Evolutionary conservation across 2,797 vertebrate genomes (phyloP).

Genomic region (Vespertilio murinus): DNA sequence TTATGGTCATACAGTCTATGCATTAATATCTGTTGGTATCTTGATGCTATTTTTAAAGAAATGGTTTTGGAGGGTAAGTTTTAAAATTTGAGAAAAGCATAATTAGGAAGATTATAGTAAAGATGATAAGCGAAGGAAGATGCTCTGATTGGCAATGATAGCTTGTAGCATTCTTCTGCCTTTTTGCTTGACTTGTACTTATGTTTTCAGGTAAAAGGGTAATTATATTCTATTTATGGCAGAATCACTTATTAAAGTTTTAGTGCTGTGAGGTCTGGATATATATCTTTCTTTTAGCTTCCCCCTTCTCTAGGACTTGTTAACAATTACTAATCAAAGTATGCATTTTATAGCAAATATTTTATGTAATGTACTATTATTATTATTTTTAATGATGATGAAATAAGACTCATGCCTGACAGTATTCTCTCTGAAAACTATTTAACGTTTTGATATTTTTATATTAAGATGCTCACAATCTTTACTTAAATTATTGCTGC

Average conservation of each 20-base stretch:
- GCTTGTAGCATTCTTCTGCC: background rate
- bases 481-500: background rate
- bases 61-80: background rate
- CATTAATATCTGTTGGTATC: background rate
- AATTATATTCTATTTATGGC: background rate
- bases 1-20: background rate
- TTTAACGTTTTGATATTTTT: background rate
- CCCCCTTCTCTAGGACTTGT: background rate
- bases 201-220: slow-evolving; percentile 18
- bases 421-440: background rate
- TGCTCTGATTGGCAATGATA: background rate
- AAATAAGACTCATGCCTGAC: background rate
- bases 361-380: slow-evolving; percentile 25
- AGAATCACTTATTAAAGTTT: background rate
- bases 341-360: slow-evolving; percentile 27
- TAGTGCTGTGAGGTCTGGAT: slow-evolving; percentile 11
- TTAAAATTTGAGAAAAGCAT: background rate
- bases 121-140: background rate
- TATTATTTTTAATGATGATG: slow-evolving; percentile 39
- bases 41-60: background rate
- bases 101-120: background rate
- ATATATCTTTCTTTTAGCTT: background rate
- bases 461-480: background rate
- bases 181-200: slow-evolving; percentile 4
- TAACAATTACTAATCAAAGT: slow-evolving; percentile 34